Evolutionary conservation across 2,113 vertebrate species (phyloP), one percentile per base, ranked within the genome.

Genomic region (Morone saxatilis): DNA sequence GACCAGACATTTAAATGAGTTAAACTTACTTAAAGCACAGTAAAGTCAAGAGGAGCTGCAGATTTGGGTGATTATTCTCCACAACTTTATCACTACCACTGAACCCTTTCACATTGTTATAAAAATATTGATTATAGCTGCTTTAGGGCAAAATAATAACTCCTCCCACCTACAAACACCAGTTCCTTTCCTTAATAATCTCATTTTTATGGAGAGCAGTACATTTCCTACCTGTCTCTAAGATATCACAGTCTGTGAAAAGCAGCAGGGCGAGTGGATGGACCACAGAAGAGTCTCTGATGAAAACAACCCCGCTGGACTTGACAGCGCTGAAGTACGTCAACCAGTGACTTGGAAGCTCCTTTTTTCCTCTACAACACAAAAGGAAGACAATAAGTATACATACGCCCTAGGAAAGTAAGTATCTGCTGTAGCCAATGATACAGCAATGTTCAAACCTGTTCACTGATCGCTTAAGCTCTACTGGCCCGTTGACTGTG

Each of bases 391-490:
- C 12, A 31, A 20, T 9, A 11, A 10, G 6, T 71, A 78, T 1
- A 56, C 1, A 51, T 16, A 9, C 0, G 48, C 3, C 41, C 14
- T 7, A 53, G 6, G 3, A 9, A 31, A 65, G 1, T 43, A 1
- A 19, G n/a, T 7, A n/a, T 0, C 19, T 50, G n/a, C 6, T 56
- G 43, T 4, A 4, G 41, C 0, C 13, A 70, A 63, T 41, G 67
- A 20, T 47, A 5, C 25, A 45, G 19, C 17, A 6, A 31, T 0
- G 13, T 2, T 80, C 95, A 75, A 63, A 97, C 97, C 97, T 97
- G 96, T 99, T 99, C 82, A 99, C 97, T 2, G 97, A 97, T 78
- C 98, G 98, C 90, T 99, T 98, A 73, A 99, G 96, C 72, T 97
- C 83, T 12, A 99, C 97, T 0, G 96, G 96, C 20, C 98, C 97